Conservation (phyloP, 2,888 invertebrate species). For the Punctoribates punctum region DNA sequence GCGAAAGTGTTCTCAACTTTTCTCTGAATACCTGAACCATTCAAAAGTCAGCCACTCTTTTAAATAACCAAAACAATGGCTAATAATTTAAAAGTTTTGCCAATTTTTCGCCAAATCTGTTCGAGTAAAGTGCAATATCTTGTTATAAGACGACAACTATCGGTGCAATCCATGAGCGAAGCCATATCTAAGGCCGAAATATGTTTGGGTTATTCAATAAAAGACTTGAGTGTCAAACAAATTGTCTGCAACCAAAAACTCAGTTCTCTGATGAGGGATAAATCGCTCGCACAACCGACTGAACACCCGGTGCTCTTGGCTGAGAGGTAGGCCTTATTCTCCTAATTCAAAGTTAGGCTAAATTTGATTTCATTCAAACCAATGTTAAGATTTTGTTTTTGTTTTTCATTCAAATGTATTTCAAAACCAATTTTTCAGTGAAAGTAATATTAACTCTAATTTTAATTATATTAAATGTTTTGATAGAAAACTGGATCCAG, state of each 20-base stretch:
- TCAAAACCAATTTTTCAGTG: neutral
- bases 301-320: constrained; percentile 8
- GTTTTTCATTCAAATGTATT: neutral
- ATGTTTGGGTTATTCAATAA: constrained; percentile 7
- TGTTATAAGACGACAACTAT: neutral
- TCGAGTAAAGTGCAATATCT: neutral
- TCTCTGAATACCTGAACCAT: too few species aligned
- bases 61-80: neutral
- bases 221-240: constrained; percentile 19
- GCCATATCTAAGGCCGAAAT: constrained; percentile 10
- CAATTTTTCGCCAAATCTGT: neutral
- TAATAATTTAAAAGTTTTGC: neutral
- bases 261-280: neutral
- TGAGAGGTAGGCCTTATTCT: neutral
- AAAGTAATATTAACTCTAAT: neutral
- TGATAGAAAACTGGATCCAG: constrained; percentile 12
- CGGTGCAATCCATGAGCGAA: neutral
- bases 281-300: neutral
- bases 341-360: neutral
- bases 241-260: neutral
- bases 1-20: too few species aligned
- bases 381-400: neutral
- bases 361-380: neutral
- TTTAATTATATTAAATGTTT: neutral
- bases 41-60: too few species aligned